phyloP scores from a whole-genome alignment of 2,113 vertebrate genomes.

The Nycticebus coucang region DNA sequence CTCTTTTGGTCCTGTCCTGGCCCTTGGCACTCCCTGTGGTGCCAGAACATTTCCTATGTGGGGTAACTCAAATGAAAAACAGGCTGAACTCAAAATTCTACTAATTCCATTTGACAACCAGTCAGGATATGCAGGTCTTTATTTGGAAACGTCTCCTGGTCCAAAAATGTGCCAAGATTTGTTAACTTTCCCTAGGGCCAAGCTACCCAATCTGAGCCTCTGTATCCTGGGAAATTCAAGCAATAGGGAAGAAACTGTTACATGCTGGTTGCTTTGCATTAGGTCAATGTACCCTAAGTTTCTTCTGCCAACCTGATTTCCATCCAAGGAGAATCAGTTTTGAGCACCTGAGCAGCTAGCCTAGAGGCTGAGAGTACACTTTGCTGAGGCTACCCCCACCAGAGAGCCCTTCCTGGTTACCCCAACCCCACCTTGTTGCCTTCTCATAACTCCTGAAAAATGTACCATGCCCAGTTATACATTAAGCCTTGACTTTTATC shows the following conservation, averaged over 20 bases:
- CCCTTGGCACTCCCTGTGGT: background rate
- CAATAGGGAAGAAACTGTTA: conserved; percentile 24
- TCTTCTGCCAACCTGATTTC: background rate
- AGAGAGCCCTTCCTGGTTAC: background rate
- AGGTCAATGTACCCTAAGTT: background rate
- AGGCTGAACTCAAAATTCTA: conserved; percentile 59
- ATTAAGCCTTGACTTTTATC: background rate
- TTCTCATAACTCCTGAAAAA: background rate
- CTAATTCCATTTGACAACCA: conserved; percentile 66
- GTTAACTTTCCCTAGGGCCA: conserved; percentile 43
- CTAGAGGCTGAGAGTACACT: background rate
- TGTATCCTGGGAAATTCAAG: conserved; percentile 45
- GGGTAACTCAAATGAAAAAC: conserved; percentile 21
- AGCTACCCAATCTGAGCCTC: background rate
- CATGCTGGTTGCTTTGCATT: background rate
- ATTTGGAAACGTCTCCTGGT: conserved; percentile 63
- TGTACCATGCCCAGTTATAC: background rate
- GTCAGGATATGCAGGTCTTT: conserved; percentile 60
- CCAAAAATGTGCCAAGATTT: conserved; percentile 67
- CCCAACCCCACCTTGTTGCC: background rate
- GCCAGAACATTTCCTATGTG: conserved; percentile 46
- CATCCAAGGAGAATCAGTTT: background rate
- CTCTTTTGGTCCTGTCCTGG: background rate
- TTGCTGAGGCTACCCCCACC: background rate
- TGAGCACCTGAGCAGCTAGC: background rate